Conservation (phyloP, 1,140 invertebrate species). For the Leptonema lineaticorne region DNA sequence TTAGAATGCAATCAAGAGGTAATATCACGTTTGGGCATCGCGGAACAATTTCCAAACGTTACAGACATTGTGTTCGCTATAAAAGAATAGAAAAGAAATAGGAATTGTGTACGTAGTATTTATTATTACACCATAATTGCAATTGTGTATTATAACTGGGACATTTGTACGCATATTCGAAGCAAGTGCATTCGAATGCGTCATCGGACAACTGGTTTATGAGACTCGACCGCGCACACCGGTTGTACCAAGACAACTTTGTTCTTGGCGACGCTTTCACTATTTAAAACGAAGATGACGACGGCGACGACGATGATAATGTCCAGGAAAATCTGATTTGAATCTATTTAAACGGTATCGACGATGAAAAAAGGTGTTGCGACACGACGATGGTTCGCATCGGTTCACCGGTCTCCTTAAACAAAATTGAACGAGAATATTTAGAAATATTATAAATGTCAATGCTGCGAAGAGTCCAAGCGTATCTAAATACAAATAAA, state of each 20-base stretch:
- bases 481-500: constrained; percentile 28
- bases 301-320: not conserved
- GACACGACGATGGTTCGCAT: not conserved
- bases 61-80: not conserved
- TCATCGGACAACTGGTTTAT: too few species aligned
- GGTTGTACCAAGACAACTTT: not conserved
- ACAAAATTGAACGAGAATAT: not conserved
- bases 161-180: too few species aligned
- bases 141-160: not conserved
- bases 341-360: not conserved
- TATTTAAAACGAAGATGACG: not conserved
- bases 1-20: not conserved
- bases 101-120: not conserved
- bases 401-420: constrained; percentile 24
- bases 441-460: constrained; percentile 24
- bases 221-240: too few species aligned
- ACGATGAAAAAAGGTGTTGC: constrained; percentile 9
- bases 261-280: not conserved
- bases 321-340: not conserved
- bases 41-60: not conserved
- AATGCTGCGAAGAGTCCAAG: constrained; percentile 9
- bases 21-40: not conserved
- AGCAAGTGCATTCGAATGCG: too few species aligned
- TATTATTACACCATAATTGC: not conserved
- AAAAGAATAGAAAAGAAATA: not conserved